Base-by-base conservation (phyloP, 2,113 vertebrate genomes). In the Recurvirostra avosetta region DNA sequence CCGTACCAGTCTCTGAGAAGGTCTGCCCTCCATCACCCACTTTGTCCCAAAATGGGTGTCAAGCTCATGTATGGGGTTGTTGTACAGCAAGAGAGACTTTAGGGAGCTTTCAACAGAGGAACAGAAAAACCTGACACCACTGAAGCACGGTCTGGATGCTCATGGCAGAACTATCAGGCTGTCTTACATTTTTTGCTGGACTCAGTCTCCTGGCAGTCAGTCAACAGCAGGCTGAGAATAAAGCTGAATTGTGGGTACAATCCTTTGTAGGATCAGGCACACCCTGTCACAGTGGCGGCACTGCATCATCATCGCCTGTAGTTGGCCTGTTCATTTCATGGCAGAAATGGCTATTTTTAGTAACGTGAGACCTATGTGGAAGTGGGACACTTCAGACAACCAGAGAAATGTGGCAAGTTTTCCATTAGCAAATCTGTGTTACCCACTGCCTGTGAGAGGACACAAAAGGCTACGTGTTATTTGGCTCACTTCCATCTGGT, bases 391-490 rank as follows among this genome's bases (percentile, higher is more conserved):
- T 70, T 71, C 63, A 80, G 53, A 45, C 9, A 65, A 49, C 15
- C 27, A 59, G 59, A 82, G 30, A 78, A 62, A 78, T 22, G 11
- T 5, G 8, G 7, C 10, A 53, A 71, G 32, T 29, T 56, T 85
- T 85, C 26, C 41, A 26, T 38, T 38, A 88, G 12, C 8, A 82
- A 73, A 78, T 36, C n/a, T 68, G 15, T 49, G 26, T 58, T 55
- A 74, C 15, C 25, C 36, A 25, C 61, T 45, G 32, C 9, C 23
- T 41, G 21, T 41, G 17, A 89, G 49, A 89, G 74, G n/a, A 89
- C n/a, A 61, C 2, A 13, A 80, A 94, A 17, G 5, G 6, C 45
- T 66, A 23, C 1, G 1, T 1, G 0, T 49, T 80, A 86, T 27
- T 16, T 76, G 50, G 13, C 32, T 80, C 13, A 13, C 34, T 68